Evolutionary conservation across 2,113 vertebrate species (phyloP).

Genomic region (Pavo muticus): DNA sequence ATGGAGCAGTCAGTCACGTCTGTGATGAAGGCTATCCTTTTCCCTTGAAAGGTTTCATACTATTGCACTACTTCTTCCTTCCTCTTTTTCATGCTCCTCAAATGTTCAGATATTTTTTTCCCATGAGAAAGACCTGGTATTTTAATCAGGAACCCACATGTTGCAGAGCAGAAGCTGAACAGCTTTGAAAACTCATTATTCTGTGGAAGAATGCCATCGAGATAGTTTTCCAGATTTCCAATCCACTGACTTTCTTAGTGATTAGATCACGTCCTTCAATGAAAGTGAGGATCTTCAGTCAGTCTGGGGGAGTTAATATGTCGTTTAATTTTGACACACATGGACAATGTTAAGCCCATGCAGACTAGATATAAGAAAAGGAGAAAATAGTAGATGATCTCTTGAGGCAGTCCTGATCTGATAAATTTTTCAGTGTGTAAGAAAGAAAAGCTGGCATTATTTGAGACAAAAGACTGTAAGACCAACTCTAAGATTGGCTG

Average conservation of each 20-base stretch:
- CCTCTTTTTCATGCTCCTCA: not conserved
- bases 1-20: not conserved
- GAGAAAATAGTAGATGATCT: constrained; percentile 28
- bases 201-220: not conserved
- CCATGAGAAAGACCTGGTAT: not conserved
- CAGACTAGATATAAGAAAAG: constrained; percentile 1
- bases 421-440: not conserved
- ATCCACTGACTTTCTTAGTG: not conserved
- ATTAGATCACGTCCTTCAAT: not conserved
- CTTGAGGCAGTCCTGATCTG: constrained; percentile 23
- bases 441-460: constrained; percentile 17
- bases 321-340: not conserved
- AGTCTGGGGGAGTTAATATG: not conserved
- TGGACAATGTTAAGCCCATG: not conserved
- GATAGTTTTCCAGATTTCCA: constrained; percentile 4
- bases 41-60: not conserved
- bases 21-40: not conserved
- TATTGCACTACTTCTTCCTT: not conserved
- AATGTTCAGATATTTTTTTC: not conserved
- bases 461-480: not conserved
- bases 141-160: not conserved
- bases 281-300: not conserved
- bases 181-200: not conserved
- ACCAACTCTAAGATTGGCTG: not conserved
- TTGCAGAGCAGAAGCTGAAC: not conserved